These are phyloP conservation scores for Cotesia congregata DNA, from an alignment of 2,888 invertebrate species.

Conservation along the genomic window DNA sequence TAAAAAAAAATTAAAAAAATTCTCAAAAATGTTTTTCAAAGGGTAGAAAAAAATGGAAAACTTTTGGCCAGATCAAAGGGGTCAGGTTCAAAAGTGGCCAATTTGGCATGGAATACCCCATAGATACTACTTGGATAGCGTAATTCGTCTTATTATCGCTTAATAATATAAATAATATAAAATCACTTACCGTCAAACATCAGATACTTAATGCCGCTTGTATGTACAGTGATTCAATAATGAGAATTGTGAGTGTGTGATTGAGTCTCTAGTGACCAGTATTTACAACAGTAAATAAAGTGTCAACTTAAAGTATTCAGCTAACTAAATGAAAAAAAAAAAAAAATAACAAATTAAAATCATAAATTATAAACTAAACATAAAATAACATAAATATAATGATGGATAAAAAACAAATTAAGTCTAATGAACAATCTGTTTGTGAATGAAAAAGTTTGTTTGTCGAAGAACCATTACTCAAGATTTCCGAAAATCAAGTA, in stretches of 20 bases:
- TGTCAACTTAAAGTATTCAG: slow-evolving; percentile 14
- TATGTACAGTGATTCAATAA: slow-evolving; percentile 24
- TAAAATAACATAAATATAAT: slow-evolving; percentile 22
- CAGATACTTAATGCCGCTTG: slow-evolving; percentile 43
- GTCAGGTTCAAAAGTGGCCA: too few relatives aligned
- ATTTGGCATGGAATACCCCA: too few relatives aligned
- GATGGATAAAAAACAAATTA: background rate
- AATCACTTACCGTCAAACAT: slow-evolving; percentile 67
- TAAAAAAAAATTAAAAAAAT: too few relatives aligned
- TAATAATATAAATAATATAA: background rate
- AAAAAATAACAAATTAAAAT: background rate
- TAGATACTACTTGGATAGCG: too few relatives aligned
- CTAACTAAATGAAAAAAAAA: slow-evolving; percentile 35
- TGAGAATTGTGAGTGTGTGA: slow-evolving; percentile 30
- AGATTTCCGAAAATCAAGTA: background rate
- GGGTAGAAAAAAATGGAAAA: too few relatives aligned
- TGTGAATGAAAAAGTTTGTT: background rate
- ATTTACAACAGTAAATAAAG: background rate
- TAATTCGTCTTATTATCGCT: too few relatives aligned
- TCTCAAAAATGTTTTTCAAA: too few relatives aligned
- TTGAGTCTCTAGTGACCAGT: slow-evolving; percentile 12
- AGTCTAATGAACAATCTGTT: background rate
- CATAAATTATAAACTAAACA: background rate
- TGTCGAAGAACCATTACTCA: background rate
- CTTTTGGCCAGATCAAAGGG: too few relatives aligned